Evolutionary conservation across 2,888 invertebrate genomes (phyloP).

Genomic region (Acleris holmiana): DNA sequence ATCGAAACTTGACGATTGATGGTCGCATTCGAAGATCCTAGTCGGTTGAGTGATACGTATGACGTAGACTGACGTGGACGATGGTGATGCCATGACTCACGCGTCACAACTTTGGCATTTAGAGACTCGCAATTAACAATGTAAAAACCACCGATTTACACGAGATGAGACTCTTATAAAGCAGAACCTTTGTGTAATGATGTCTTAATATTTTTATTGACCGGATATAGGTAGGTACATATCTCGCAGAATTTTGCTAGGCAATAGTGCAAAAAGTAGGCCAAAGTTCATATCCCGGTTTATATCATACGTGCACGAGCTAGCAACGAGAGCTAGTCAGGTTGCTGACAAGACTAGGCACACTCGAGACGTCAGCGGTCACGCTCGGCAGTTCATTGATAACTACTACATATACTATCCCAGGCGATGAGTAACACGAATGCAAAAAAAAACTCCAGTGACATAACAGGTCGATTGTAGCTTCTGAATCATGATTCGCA

Average conservation of each 20-base stretch:
- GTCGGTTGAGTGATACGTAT: slow-evolving; percentile 48
- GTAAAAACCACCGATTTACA: slow-evolving; percentile 5
- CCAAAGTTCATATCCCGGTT: slow-evolving; percentile 27
- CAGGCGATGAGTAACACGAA: slow-evolving; percentile 69
- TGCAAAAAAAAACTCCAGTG: slow-evolving; percentile 59
- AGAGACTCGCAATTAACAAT: slow-evolving; percentile 18
- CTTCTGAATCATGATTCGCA: slow-evolving; percentile 68
- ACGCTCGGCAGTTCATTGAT: slow-evolving; percentile 64
- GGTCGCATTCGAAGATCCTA: slow-evolving; percentile 56
- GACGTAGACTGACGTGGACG: slow-evolving; percentile 71
- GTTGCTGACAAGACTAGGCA: slow-evolving; percentile 12
- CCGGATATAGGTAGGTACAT: slow-evolving; percentile 11
- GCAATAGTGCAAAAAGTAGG: slow-evolving; percentile 19
- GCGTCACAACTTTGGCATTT: slow-evolving; percentile 42
- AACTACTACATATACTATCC: slow-evolving; percentile 53
- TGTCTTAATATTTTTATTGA: slow-evolving; percentile 5
- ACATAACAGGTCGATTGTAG: slow-evolving; percentile 52
- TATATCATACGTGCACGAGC: neutral
- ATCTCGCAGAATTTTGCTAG: neutral
- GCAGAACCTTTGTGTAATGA: slow-evolving; percentile 3
- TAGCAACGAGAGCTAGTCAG: neutral
- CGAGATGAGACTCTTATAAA: neutral
- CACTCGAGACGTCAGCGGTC: slow-evolving; percentile 39
- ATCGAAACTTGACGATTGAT: slow-evolving; percentile 13
- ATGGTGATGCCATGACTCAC: slow-evolving; percentile 72